Base-by-base conservation (phyloP, 1,140 invertebrate species). In the Drosophila persimilis region DNA sequence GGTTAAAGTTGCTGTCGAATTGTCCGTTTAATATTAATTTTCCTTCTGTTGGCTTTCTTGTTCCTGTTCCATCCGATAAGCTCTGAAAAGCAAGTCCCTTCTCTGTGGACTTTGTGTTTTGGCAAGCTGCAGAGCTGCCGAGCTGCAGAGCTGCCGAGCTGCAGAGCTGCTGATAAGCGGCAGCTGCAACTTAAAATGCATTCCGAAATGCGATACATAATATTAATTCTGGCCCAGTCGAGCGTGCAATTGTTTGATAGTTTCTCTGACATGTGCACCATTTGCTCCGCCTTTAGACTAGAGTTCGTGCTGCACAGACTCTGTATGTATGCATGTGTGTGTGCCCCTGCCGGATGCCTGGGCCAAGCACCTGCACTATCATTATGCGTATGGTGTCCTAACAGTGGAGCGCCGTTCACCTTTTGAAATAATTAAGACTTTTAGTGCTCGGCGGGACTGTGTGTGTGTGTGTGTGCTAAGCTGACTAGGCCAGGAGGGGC, bases 341-440 rank as follows among this genome's bases (percentile, higher is more conserved):
- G 15, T 15, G 24, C 5, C 24, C 24, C 24, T 26, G 3, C 24
- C 24, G 24, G 24, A 26, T 5, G 5, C 24, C 5, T 26, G 24
- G 0, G 24, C 24, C 15, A 26, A 71, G 54, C 47, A 57, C 22
- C 72, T 59, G n/a, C 24, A 26, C 13, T 43, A 60, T 54, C 57
- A 72, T 72, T 76, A 35, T 57, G 31, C 26, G 22, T 15, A 26
- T 44, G 51, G 56, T 26, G 11, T 56, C 20, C 20, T 0, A 1
- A 1, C 20, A 20, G 20, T 20, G 20, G 39, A 66, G 47, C 58
- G 65, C 67, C 48, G 45, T 61, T 61, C 69, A 69, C 56, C 77
- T 74, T 73, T 75, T 73, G 63, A 73, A 77, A 81, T 81, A 77
- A 81, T 81, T 81, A 77, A 81, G 78, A 81, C 73, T 80, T 81